Percentiles rank a stretch among this genome's conserved stretches.
Evolutionary conservation across 2,888 invertebrate genomes (phyloP).

Genomic region (Apotomis turbidana): DNA sequence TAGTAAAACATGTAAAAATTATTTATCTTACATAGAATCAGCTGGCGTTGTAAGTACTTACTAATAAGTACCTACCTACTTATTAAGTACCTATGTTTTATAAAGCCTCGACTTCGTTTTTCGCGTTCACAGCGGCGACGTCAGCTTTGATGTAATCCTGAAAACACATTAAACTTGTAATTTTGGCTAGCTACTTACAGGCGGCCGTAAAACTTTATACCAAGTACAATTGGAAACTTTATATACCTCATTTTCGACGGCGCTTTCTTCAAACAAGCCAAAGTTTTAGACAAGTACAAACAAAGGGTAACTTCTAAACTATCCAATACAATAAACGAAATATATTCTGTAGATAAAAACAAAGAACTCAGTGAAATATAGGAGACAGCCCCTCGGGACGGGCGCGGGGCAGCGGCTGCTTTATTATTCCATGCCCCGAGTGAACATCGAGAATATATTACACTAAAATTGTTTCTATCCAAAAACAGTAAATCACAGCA

Average conservation of each 20-base stretch:
- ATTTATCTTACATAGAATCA: conserved; percentile 37
- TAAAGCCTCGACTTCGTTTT: conserved; percentile 70
- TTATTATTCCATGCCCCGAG: conserved; percentile 1
- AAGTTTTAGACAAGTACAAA: conserved; percentile 24
- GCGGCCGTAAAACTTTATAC: conserved; percentile 9
- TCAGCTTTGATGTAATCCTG: conserved; percentile 70
- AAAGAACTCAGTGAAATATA: conserved; percentile 14
- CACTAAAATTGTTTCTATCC: neutral
- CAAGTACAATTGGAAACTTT: conserved; percentile 15
- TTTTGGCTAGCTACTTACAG: neutral
- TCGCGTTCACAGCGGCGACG: conserved; percentile 53
- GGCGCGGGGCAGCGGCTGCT: conserved; percentile 15
- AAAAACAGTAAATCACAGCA: no score
- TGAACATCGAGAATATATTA: conserved; percentile 6
- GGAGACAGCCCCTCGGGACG: conserved; percentile 13
- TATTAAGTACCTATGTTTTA: conserved; percentile 48
- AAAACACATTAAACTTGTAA: conserved; percentile 49
- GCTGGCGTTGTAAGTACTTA: conserved; percentile 20
- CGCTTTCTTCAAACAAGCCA: conserved; percentile 12
- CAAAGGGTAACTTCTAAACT: conserved; percentile 25
- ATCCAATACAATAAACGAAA: conserved; percentile 19
- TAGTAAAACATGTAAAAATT: conserved; percentile 40
- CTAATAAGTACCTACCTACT: neutral
- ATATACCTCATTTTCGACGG: conserved; percentile 5
- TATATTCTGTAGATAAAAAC: conserved; percentile 22